phyloP scores from a whole-genome alignment of 2,797 vertebrate species.

The Micrastur ruficollis region DNA sequence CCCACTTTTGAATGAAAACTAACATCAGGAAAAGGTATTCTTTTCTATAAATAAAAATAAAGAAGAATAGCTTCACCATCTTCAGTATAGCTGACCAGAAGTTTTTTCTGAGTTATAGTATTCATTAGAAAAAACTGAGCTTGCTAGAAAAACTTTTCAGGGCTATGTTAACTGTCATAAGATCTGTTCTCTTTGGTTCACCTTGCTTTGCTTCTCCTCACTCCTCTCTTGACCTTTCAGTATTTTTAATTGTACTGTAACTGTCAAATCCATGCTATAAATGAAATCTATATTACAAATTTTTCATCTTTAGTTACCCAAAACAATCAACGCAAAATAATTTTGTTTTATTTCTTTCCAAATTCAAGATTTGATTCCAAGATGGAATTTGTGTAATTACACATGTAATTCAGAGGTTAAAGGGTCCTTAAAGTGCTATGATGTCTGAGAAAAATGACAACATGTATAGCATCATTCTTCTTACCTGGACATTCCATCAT shows the following conservation, averaged over 20 bases:
- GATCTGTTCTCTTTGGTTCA: not conserved
- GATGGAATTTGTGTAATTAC: not conserved
- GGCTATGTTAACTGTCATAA: not conserved
- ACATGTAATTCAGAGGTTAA: not conserved
- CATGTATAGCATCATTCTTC: not conserved
- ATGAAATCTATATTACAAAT: not conserved
- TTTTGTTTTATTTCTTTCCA: not conserved
- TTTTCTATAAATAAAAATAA: not conserved
- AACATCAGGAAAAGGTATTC: not conserved
- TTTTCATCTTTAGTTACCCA: not conserved
- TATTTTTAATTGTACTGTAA: not conserved
- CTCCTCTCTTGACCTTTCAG: not conserved
- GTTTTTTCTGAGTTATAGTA: not conserved
- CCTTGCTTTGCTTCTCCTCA: not conserved
- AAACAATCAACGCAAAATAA: not conserved
- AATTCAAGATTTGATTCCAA: not conserved
- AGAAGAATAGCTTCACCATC: not conserved
- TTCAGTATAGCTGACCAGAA: not conserved
- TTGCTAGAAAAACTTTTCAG: not conserved
- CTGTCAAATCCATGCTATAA: not conserved
- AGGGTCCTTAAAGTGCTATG: not conserved
- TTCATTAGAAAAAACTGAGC: not conserved
- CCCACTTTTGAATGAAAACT: not conserved
- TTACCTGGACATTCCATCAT: not conserved
- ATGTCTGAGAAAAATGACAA: not conserved